phyloP scores from a whole-genome alignment of 2,113 vertebrate genomes.

The Noctilio leporinus region DNA sequence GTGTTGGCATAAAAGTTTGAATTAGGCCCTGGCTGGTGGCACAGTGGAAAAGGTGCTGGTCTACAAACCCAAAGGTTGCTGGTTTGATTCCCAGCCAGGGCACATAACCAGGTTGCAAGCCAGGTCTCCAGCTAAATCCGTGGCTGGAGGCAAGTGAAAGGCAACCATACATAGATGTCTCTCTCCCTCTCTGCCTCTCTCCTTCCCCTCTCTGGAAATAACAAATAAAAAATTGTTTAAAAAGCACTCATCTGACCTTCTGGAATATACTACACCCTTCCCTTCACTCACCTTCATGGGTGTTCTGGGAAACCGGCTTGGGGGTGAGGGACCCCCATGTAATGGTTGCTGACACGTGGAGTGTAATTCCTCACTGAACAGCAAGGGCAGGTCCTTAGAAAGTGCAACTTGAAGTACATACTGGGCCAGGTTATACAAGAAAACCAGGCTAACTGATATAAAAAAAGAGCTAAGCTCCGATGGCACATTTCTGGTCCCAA shows the following conservation, averaged over 20 bases:
- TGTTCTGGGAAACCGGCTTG: background rate
- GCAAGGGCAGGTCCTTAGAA: background rate
- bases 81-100: too few species aligned
- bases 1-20: background rate
- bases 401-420: too few species aligned
- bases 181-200: too few species aligned
- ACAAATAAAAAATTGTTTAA: background rate
- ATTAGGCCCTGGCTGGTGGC: too few species aligned
- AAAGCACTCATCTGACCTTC: background rate
- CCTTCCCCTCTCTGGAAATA: too few species aligned
- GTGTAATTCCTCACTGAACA: background rate
- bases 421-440: background rate
- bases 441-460: background rate
- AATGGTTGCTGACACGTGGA: background rate
- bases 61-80: too few species aligned
- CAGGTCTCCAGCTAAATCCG: too few species aligned
- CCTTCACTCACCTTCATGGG: background rate
- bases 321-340: background rate
- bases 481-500: background rate
- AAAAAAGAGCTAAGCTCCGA: background rate
- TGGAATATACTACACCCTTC: background rate
- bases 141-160: too few species aligned
- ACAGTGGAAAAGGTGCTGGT: too few species aligned
- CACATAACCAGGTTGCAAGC: too few species aligned
- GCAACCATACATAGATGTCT: too few species aligned